Base-by-base conservation (phyloP, 2,797 vertebrate species). In the Leucoraja ocellata region DNA sequence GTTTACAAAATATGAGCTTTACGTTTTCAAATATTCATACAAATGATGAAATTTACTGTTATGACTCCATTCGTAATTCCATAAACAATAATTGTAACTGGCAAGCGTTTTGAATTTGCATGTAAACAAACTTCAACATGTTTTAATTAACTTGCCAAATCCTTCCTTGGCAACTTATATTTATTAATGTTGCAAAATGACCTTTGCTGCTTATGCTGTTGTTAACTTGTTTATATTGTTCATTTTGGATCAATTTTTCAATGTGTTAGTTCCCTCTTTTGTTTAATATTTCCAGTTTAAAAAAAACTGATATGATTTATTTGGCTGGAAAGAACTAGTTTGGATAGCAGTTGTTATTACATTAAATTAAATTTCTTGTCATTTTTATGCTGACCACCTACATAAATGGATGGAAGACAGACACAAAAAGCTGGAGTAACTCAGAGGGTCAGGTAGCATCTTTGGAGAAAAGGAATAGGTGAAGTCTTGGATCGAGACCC, bases 91-190 rank as follows among this genome's bases (percentile, higher is more conserved):
- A 63, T 63, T 79, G 9, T 32, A 73, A 3, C 36, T 46, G 32
- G 21, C 32, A 91, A 9, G 21, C 8, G 73, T 39, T 91, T 91
- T 46, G 81, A 73, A 36, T 18, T 91, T 71, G 86, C 46, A 71
- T 16, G 23, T 71, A 25, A 39, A 32, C 88, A 91, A 2, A 39
- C 32, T 36, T 39, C 10, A 13, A 65, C 39, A 46, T 91, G 63
- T 71, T 91, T 91, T 91, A 25, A 73, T 91, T 91, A 73, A 73
- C 73, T 25, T 91, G 88, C 88, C 86, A 91, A 91, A 46, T 91
- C 36, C 68, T 71, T 46, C 21, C 73, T 68, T 90, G 86, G 10
- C 86, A 71, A 5, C 84, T 2, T 90, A 68, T 5, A 68, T 65
- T 14, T 68, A 61, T 90, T 61, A 90, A 71, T 16, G 21, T 90